Base-by-base conservation (phyloP, 2,888 invertebrate species). In the Eupithecia exiguata region DNA sequence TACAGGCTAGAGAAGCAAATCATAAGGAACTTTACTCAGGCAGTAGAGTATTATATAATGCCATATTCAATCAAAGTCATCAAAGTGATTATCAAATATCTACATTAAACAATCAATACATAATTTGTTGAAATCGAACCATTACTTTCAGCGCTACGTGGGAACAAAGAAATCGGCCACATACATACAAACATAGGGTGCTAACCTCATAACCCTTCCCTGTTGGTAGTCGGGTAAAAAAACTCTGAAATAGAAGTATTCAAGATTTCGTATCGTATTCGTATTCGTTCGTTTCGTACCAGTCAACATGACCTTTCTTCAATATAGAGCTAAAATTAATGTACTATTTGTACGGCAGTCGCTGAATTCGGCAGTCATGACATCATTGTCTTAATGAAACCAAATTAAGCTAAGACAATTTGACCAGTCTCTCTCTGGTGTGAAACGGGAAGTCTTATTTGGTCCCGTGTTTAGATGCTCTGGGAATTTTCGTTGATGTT, bases 321-420 rank as follows among this genome's bases (percentile, higher is more conserved):
- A 40, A 16, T 2, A 66, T 21, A 14, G 4, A 65, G 36, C 35
- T 14, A 21, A 40, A 40, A 10, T 65, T 21, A 38, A 65, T 21
- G n/a, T 40, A 40, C 66, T 40, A 40, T 43, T 43, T n/a, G 38
- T 43, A 16, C 40, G 68, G 46, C 16, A 61, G 53, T 69, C 12
- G 25, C 9, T 40, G 53, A 38, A 36, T 61, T 61, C 58, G 40
- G 62, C 25, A 14, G 62, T 0, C 18, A 58, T 69, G 69, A 69
- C 40, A 61, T 69, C 69, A 69, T 58, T 30, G 61, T 66, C 25
- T 40, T 69, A 62, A 69, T 69, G 14, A 62, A 35, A 69, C 18
- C 40, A 62, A 61, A 69, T 43, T 69, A 69, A 62, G 30, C 43
- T 69, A 69, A 14, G 38, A 40, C 66, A 40, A 66, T 66, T 66